Conservation (phyloP, 2,888 invertebrate genomes). For the Neria commutata region DNA sequence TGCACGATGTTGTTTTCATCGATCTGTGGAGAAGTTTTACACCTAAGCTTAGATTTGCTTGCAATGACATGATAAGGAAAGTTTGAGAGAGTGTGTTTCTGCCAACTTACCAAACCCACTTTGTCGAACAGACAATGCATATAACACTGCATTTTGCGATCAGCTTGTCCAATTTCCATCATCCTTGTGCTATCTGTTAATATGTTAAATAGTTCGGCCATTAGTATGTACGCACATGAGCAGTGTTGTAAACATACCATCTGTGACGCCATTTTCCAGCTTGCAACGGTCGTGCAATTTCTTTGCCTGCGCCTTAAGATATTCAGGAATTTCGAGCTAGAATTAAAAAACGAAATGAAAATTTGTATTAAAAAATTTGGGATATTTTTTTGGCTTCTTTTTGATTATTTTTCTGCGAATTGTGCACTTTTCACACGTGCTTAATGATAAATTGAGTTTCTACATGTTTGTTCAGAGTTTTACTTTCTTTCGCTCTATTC, state of each 20-base stretch:
- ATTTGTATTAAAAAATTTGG: background rate
- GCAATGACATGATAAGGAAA: too few relatives aligned
- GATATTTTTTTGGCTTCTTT: background rate
- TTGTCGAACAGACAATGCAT: conserved; percentile 55
- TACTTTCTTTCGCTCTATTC: too few relatives aligned
- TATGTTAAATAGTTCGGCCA: too few relatives aligned
- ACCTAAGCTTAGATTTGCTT: background rate
- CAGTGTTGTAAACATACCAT: conserved; percentile 39
- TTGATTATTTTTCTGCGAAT: background rate
- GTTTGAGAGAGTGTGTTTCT: too few relatives aligned
- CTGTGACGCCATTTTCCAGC: conserved; percentile 41
- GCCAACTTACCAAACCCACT: conserved; percentile 53
- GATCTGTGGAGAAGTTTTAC: conserved; percentile 50
- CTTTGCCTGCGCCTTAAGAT: conserved; percentile 43
- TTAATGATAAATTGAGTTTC: too few relatives aligned
- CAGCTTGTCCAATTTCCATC: too few relatives aligned
- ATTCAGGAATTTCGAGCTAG: conserved; percentile 49
- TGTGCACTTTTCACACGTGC: too few relatives aligned
- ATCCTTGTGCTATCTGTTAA: conserved; percentile 35
- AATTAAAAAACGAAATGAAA: background rate
- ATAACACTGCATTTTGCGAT: conserved; percentile 52
- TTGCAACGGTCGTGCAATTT: conserved; percentile 49
- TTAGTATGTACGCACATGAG: background rate
- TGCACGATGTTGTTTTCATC: conserved; percentile 47
- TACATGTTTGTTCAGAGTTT: too few relatives aligned